phyloP scores from a whole-genome alignment of 2,113 vertebrate genomes.

The Actenoides lindsayi region DNA sequence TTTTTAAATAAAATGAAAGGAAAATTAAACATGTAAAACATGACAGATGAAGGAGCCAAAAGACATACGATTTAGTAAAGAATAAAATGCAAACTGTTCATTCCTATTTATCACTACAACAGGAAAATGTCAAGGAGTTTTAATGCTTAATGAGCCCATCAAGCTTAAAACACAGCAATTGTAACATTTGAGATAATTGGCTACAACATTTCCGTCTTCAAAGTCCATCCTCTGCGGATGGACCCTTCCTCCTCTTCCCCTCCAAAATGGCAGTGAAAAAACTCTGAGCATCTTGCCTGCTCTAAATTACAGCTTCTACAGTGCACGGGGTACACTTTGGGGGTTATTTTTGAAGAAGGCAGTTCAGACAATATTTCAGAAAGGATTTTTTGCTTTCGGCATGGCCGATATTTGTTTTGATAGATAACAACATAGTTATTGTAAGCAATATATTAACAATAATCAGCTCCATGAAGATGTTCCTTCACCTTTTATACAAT shows the following conservation, averaged over 20 bases:
- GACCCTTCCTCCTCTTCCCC: neutral
- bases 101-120: constrained; percentile 66
- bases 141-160: constrained; percentile 85
- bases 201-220: constrained; percentile 72
- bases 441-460: neutral
- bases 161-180: constrained; percentile 73
- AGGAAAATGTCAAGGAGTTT: constrained; percentile 82
- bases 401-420: constrained; percentile 16
- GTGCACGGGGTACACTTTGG: neutral
- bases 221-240: neutral
- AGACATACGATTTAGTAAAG: neutral
- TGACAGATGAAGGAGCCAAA: neutral
- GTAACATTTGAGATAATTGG: constrained; percentile 88
- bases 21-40: neutral
- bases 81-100: constrained; percentile 37
- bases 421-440: neutral
- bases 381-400: neutral
- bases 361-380: neutral
- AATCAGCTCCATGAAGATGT: neutral
- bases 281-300: neutral
- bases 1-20: neutral
- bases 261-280: constrained; percentile 5
- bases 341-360: constrained; percentile 20
- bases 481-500: neutral
- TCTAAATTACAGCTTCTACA: neutral